Conservation (phyloP, 2,797 vertebrate species). For the Amphiprion clarkii region DNA sequence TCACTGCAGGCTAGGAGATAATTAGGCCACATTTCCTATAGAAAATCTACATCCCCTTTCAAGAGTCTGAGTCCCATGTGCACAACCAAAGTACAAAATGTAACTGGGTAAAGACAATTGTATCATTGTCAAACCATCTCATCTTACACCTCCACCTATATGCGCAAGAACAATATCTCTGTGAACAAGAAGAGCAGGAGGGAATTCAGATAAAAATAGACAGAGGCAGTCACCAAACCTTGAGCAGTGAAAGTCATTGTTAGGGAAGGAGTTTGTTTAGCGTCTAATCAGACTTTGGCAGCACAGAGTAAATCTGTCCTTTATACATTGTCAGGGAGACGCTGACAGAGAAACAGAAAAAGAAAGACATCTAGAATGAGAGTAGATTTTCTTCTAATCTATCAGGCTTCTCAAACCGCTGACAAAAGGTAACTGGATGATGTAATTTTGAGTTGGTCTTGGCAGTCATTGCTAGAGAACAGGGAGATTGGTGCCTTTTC, state of each 20-base stretch:
- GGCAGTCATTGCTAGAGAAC: slow-evolving; percentile 17
- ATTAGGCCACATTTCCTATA: slow-evolving; percentile 14
- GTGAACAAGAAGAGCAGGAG: slow-evolving; percentile 14
- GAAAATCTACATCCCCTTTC: slow-evolving; percentile 1
- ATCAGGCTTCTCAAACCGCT: slow-evolving; percentile 35
- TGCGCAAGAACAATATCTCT: slow-evolving; percentile 29
- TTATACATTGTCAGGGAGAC: slow-evolving; percentile 39
- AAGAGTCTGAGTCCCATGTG: background rate
- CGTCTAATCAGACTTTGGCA: slow-evolving; percentile 41
- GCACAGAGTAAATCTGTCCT: slow-evolving; percentile 20
- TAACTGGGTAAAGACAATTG: slow-evolving; percentile 34
- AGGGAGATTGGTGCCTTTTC: slow-evolving; percentile 21
- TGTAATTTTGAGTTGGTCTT: slow-evolving; percentile 35
- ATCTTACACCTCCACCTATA: slow-evolving; percentile 34
- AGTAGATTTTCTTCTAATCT: slow-evolving; percentile 36
- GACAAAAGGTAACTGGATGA: slow-evolving; percentile 35
- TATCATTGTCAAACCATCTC: slow-evolving; percentile 55
- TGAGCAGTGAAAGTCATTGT: slow-evolving; percentile 25
- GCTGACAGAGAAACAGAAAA: slow-evolving; percentile 39
- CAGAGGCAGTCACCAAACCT: slow-evolving; percentile 3
- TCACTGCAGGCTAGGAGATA: slow-evolving; percentile 8
- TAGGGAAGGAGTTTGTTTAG: slow-evolving; percentile 26
- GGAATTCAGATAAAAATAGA: slow-evolving; percentile 18
- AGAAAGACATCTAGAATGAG: slow-evolving; percentile 12
- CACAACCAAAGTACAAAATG: slow-evolving; percentile 22